These are phyloP conservation scores for Macaria notata DNA, from an alignment of 2,888 invertebrate species.

Conservation along the genomic window DNA sequence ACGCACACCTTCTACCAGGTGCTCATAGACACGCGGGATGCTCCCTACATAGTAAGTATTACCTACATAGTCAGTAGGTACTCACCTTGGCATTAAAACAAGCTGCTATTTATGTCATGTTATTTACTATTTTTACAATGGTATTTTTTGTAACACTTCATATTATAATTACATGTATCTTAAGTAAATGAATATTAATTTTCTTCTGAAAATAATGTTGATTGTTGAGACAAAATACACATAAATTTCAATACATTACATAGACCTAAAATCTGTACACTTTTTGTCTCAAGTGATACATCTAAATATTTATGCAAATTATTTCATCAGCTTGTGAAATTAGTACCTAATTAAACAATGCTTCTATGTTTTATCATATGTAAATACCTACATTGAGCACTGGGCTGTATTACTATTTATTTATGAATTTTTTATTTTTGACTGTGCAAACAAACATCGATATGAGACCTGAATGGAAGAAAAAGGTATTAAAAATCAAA, in stretches of 20 bases:
- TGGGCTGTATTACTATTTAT: conserved; percentile 4
- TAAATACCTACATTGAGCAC: too few relatives aligned
- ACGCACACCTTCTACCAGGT: conserved; percentile 99
- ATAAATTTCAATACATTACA: too few relatives aligned
- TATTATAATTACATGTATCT: not conserved
- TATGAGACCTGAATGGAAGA: conserved; percentile 77
- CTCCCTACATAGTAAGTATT: conserved; percentile 94
- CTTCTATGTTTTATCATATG: too few relatives aligned
- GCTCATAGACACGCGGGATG: conserved; percentile 97
- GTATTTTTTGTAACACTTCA: not conserved
- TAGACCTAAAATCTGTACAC: too few relatives aligned
- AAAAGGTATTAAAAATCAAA: conserved; percentile 59
- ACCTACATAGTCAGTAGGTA: conserved; percentile 91
- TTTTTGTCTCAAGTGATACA: too few relatives aligned
- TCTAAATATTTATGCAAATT: too few relatives aligned
- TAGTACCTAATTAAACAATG: too few relatives aligned
- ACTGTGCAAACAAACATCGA: conserved; percentile 73
- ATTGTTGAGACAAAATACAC: not conserved
- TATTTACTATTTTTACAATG: not conserved
- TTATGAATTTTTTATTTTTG: conserved; percentile 56
- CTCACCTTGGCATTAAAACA: conserved; percentile 15
- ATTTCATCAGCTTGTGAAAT: too few relatives aligned
- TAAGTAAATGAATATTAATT: conserved; percentile 1
- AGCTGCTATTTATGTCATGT: not conserved
- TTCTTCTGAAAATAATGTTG: not conserved